Base-by-base conservation (phyloP, 2,888 invertebrate genomes). In the Pollenia labialis region DNA sequence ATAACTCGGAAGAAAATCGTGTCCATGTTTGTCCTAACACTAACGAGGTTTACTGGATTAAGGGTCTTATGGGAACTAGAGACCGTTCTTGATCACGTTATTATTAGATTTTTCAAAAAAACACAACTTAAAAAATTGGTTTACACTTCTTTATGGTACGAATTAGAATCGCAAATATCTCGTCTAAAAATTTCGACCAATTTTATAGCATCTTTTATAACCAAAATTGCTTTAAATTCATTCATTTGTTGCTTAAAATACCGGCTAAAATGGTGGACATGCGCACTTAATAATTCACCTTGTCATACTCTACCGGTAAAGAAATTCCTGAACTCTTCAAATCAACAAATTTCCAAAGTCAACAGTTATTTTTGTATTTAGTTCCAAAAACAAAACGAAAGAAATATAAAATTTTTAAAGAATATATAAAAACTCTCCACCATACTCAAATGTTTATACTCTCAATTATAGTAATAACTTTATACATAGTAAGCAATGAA, bases 191-290 rank as follows among this genome's bases (percentile, higher is more conserved):
- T 32, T 56, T 74, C 62, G 60, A 71, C 62, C 40, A 77, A 16
- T 50, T 48, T 60, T 71, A 32, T 69, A 71, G 75, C 52, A 79
- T 48, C n/a, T 50, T 16, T 71, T 42, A 71, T 54, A 16, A 16
- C 44, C 18, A 54, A 18, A 79, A 11, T 50, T 58, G 60, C 76
- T 48, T 79, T 80, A 84, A 69, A 71, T 54, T 60, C 44, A 85
- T 64, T 72, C 75, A 77, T 86, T 60, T 85, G 77, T 87, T 76
- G 68, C 84, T 79, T 81, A 32, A 71, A 69, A 89, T 88, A 89
- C 92, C 92, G 92, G 92, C 89, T 85, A 87, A 89, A 88, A 23
- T 90, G 92, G 89, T 91, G 91, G 91, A 90, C 90, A 85, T 90
- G 90, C 92, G 92, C 90, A 88, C 0, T 81, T 10, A 8, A 0